Evolutionary conservation across 2,888 invertebrate genomes (phyloP).

Genomic region (Thereva unica): DNA sequence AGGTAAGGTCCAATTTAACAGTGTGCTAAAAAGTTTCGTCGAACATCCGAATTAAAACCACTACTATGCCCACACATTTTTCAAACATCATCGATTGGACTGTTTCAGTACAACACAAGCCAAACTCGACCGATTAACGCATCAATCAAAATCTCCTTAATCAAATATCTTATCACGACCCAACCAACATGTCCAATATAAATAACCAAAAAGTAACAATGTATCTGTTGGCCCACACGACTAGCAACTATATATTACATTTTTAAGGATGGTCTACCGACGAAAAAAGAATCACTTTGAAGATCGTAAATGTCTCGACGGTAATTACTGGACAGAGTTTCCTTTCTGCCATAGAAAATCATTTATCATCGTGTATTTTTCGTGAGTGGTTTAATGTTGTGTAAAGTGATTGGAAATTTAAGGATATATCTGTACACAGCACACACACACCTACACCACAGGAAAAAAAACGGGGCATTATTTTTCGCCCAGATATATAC

Average conservation of each 20-base stretch:
- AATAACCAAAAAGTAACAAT: no score
- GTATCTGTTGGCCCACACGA: no score
- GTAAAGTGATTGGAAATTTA: constrained; percentile 41
- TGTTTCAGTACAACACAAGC: no score
- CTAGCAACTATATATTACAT: neutral
- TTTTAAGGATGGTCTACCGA: constrained; percentile 28
- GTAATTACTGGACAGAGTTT: constrained; percentile 34
- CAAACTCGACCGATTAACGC: no score
- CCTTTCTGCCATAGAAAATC: constrained; percentile 16
- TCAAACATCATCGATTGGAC: no score
- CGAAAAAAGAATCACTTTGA: constrained; percentile 27
- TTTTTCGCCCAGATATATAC: neutral
- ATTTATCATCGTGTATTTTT: constrained; percentile 39
- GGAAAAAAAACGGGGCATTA: neutral
- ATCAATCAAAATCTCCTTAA: no score
- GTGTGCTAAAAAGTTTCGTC: no score
- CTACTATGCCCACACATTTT: no score
- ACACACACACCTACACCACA: neutral
- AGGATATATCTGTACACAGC: constrained; percentile 23
- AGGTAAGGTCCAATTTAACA: no score
- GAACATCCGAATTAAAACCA: no score
- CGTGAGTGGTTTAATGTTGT: constrained; percentile 41
- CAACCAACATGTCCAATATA: no score
- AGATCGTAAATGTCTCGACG: constrained; percentile 30
- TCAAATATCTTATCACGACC: no score